Evolutionary conservation across 2,113 vertebrate genomes (phyloP).

Genomic region (Oxygymnocypris stewartii): DNA sequence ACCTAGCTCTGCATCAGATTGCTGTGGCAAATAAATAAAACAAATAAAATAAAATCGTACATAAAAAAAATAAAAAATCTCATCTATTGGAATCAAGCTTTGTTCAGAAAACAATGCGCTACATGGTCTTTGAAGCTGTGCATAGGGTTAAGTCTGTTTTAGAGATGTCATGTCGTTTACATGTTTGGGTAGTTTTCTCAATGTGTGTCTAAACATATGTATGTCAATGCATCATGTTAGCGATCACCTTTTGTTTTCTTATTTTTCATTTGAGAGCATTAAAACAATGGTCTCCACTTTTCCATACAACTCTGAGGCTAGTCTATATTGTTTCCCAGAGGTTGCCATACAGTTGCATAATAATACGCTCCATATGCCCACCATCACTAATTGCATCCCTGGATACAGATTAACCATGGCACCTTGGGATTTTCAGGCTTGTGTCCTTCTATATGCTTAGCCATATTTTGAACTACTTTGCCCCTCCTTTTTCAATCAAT

Average conservation of each 20-base stretch:
- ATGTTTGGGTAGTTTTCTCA: constrained; percentile 5
- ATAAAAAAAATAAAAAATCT: neutral
- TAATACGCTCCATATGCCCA: constrained; percentile 72
- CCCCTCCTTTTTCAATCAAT: constrained; percentile 65
- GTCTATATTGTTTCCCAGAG: constrained; percentile 54
- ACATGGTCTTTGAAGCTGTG: constrained; percentile 31
- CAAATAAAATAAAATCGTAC: neutral
- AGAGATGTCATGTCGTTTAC: neutral
- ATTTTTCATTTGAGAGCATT: constrained; percentile 50
- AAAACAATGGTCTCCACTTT: constrained; percentile 45
- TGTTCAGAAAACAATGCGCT: constrained; percentile 26
- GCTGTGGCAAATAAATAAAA: neutral
- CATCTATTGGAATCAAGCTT: neutral
- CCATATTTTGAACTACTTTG: constrained; percentile 55
- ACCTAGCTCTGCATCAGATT: no score
- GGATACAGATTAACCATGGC: constrained; percentile 49
- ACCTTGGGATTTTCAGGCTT: constrained; percentile 60
- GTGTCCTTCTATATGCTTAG: constrained; percentile 71
- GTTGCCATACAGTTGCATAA: constrained; percentile 72
- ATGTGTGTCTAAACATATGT: constrained; percentile 35
- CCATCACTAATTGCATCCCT: constrained; percentile 63
- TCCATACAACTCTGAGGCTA: neutral
- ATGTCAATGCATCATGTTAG: constrained; percentile 37
- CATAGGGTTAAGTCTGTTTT: constrained; percentile 28
- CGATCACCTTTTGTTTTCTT: constrained; percentile 37